Evolutionary conservation across 1,140 invertebrate species (phyloP).

Genomic region (Lycorma delicatula): DNA sequence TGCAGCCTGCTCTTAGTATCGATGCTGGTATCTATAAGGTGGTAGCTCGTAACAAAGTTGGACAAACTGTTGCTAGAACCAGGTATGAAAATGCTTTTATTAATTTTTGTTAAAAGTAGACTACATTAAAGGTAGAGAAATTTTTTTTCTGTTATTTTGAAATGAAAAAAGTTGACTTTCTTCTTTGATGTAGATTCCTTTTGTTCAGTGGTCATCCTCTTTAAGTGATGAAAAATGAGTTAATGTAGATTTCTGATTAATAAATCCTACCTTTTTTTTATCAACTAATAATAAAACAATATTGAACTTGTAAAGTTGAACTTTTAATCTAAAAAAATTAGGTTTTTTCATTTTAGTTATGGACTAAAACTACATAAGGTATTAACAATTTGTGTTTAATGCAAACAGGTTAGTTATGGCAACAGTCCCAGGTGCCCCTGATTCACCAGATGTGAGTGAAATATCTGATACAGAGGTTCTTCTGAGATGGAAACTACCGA

Average conservation of each 20-base stretch:
- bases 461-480: constrained; percentile 79
- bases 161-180: not conserved
- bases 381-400: constrained; percentile 1
- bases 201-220: too few species aligned
- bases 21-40: constrained; percentile 93
- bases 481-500: constrained; percentile 80
- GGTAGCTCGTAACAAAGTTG: constrained; percentile 79
- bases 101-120: not conserved
- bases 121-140: too few species aligned
- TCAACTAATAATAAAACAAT: too few species aligned
- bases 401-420: constrained; percentile 56
- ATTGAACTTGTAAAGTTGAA: too few species aligned
- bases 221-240: too few species aligned
- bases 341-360: too few species aligned
- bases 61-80: constrained; percentile 63
- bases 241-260: too few species aligned
- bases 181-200: too few species aligned
- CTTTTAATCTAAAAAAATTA: too few species aligned
- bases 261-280: too few species aligned
- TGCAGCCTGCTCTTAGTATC: constrained; percentile 64
- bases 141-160: not conserved
- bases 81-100: constrained; percentile 24
- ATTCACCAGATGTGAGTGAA: constrained; percentile 74
- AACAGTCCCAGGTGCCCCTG: constrained; percentile 68
- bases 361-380: too few species aligned